Base-by-base conservation (phyloP, 2,113 vertebrate genomes). In the Aegotheles bennettii region DNA sequence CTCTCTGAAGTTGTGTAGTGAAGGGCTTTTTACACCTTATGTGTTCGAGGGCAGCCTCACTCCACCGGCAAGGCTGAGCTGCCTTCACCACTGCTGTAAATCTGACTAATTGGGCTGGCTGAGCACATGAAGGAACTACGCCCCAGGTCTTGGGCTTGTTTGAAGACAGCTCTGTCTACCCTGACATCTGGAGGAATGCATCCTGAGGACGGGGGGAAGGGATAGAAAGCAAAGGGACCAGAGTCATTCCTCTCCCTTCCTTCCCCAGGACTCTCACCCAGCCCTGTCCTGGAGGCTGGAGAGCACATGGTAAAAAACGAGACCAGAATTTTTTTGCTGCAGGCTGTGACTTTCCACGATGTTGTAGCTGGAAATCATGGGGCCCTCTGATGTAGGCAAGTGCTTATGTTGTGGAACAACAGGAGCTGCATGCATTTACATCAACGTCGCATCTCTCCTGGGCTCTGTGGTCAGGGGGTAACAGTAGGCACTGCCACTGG, bases 101-200 rank as follows among this genome's bases (percentile, higher is more conserved):
- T 95, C 85, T 96, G 78, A 48, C 29, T 93, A 89, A 93, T 70
- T 87, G 90, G 51, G 33, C 4, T 50, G 63, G 77, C 77, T 79
- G 69, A 95, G 84, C 77, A 31, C 7, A 71, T 42, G 88, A 87
- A 88, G 90, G 36, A 94, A 90, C 45, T 12, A 12, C 1, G 79
- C 94, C 88, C 67, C 94, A 80, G 95, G 95, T 93, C 82, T 42
- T 90, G 85, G 90, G 93, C 82, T 93, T 92, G 85, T 96, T 76
- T 83, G 28, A 11, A 91, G 84, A 56, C 85, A 87, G 87, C 65
- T 82, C 84, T 87, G 93, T 56, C 81, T 93, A 82, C 92, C 79
- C 51, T 73, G 88, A 94, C 88, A 85, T 64, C 61, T 88, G 75
- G 48, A 95, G 95, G 94, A 93, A 96, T 96, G 90, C 43, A 65